These are phyloP conservation scores for Diplazon laetatorius DNA, from an alignment of 2,888 invertebrate genomes.

Conservation along the genomic window DNA sequence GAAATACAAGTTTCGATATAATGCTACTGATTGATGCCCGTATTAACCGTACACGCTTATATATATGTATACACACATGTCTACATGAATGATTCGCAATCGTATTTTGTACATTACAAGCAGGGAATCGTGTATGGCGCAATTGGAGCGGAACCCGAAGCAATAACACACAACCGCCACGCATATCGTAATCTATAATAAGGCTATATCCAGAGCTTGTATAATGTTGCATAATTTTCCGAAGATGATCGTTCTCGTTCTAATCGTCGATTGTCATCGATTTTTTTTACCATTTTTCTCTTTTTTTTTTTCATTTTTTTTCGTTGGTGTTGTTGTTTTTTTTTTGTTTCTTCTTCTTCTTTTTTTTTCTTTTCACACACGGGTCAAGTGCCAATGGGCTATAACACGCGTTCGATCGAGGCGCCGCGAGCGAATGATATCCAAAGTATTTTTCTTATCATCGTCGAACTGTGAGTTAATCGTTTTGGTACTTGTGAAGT, in stretches of 20 bases:
- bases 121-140: slow-evolving; percentile 7
- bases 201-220: not conserved
- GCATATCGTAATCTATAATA: slow-evolving; percentile 6
- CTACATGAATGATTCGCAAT: slow-evolving; percentile 10
- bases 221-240: slow-evolving; percentile 1
- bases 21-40: slow-evolving; percentile 35
- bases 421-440: too few relatives aligned
- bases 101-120: slow-evolving; percentile 32
- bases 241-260: not conserved
- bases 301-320: not conserved
- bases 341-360: too few relatives aligned
- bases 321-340: too few relatives aligned
- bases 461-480: too few relatives aligned
- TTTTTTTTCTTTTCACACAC: too few relatives aligned
- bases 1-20: slow-evolving; percentile 57
- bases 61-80: not conserved
- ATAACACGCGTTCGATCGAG: too few relatives aligned
- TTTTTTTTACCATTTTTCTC: not conserved
- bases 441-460: too few relatives aligned
- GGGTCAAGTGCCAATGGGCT: too few relatives aligned
- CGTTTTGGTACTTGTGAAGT: too few relatives aligned
- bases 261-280: not conserved
- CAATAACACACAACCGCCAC: slow-evolving; percentile 20
- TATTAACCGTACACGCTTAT: not conserved
- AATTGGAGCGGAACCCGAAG: slow-evolving; percentile 14